Percentiles rank a stretch among this genome's conserved stretches.
Evolutionary conservation across 2,888 invertebrate genomes (phyloP).

Genomic region (Galerucella nymphaeae): DNA sequence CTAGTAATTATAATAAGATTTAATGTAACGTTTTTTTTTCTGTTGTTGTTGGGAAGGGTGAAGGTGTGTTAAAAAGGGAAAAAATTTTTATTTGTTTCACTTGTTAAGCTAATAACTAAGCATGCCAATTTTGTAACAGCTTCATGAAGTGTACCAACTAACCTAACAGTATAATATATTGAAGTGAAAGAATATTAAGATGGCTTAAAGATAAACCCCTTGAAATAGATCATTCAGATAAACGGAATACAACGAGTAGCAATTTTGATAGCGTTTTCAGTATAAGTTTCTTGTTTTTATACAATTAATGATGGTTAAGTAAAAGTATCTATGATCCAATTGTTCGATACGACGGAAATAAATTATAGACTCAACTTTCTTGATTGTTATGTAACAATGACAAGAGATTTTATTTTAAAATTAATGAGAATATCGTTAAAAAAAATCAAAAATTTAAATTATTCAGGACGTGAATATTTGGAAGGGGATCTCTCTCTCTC

Average conservation of each 20-base stretch:
- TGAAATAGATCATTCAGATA: slow-evolving; percentile 28
- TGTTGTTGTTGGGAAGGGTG: no score
- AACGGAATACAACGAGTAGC: slow-evolving; percentile 25
- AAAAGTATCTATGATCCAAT: slow-evolving; percentile 37
- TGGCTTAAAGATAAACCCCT: slow-evolving; percentile 11
- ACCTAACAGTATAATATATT: slow-evolving; percentile 9
- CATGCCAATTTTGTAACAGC: neutral
- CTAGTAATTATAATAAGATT: no score
- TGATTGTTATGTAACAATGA: slow-evolving; percentile 26
- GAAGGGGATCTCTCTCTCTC: no score
- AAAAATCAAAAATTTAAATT: no score
- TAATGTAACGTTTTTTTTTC: no score
- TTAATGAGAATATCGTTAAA: neutral
- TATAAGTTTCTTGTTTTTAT: slow-evolving; percentile 19
- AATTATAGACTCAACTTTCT: slow-evolving; percentile 19
- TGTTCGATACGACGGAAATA: slow-evolving; percentile 29
- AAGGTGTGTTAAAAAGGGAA: no score
- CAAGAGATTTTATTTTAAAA: slow-evolving; percentile 9
- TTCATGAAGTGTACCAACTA: slow-evolving; percentile 1
- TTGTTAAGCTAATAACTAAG: no score
- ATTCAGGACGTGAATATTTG: no score
- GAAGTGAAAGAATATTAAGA: slow-evolving; percentile 24
- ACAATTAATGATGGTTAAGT: slow-evolving; percentile 29
- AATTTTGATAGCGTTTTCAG: slow-evolving; percentile 32
- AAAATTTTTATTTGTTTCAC: neutral